Conservation (phyloP, 2,888 invertebrate genomes). For the Plutella xylostella region DNA sequence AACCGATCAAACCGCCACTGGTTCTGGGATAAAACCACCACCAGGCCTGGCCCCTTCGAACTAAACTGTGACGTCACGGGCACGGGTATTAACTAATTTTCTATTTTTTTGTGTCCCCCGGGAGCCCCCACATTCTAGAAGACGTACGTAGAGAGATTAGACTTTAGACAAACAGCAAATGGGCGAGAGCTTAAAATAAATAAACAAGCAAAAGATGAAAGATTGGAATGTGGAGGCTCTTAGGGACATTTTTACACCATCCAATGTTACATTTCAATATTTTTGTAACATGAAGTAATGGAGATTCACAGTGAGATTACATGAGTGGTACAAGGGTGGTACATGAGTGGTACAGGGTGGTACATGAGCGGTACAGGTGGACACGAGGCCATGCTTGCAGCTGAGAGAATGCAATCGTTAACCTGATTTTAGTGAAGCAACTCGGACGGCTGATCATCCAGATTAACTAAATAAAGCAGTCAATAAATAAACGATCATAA, state of each 20-base stretch:
- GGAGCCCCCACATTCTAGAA: constrained; percentile 28
- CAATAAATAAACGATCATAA: constrained; percentile 72
- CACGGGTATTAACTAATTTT: constrained; percentile 46
- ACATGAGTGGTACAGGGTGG: constrained; percentile 16
- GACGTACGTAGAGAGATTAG: neutral
- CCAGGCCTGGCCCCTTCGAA: constrained; percentile 15
- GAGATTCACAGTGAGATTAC: constrained; percentile 67
- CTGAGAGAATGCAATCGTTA: constrained; percentile 61
- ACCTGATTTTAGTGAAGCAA: constrained; percentile 43
- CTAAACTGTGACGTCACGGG: constrained; percentile 30
- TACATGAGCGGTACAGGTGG: constrained; percentile 43
- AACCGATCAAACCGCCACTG: constrained; percentile 14
- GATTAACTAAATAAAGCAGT: constrained; percentile 66
- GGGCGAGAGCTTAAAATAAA: constrained; percentile 14
- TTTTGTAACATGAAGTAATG: constrained; percentile 42
- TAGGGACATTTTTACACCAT: constrained; percentile 48
- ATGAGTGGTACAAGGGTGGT: too few relatives aligned
- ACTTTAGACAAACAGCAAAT: constrained; percentile 13
- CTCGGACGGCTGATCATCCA: constrained; percentile 42
- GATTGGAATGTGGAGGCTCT: constrained; percentile 15
- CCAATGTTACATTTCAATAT: constrained; percentile 52
- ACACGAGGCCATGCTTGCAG: constrained; percentile 62
- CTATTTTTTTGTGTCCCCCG: constrained; percentile 56
- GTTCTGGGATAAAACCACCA: constrained; percentile 35
- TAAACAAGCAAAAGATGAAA: constrained; percentile 11